These are phyloP conservation scores for Delphinapterus leucas DNA, from an alignment of 2,113 vertebrate genomes.

Conservation along the genomic window DNA sequence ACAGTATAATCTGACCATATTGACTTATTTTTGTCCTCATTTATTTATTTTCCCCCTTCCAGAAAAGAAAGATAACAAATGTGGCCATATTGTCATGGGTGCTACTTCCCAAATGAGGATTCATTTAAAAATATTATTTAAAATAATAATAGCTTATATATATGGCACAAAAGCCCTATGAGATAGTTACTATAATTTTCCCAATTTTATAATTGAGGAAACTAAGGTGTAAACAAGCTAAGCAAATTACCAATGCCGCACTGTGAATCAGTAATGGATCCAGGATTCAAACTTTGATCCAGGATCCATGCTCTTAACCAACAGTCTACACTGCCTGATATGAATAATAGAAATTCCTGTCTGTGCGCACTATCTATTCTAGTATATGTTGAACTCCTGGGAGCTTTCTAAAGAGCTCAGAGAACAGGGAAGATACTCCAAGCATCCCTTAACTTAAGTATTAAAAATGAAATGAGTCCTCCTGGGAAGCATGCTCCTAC, in stretches of 20 bases:
- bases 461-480: not conserved
- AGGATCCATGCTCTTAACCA: not conserved
- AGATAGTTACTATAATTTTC: not conserved
- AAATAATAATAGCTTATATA: not conserved
- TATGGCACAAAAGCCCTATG: not conserved
- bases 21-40: not conserved
- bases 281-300: not conserved
- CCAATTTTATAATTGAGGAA: not conserved
- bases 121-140: conserved; percentile 13
- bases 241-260: not conserved
- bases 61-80: not conserved
- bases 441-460: not conserved
- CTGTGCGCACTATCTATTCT: not conserved
- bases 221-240: not conserved
- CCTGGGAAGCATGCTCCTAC: not conserved
- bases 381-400: not conserved
- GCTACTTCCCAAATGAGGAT: not conserved
- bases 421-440: not conserved
- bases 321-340: not conserved
- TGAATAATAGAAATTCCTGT: not conserved
- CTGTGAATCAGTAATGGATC: not conserved
- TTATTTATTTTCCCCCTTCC: not conserved
- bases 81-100: not conserved
- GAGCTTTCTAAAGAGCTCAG: not conserved
- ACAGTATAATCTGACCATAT: not conserved